A percentile compares a stretch with the other conserved stretches of the same genome.
Evolutionary conservation across 2,797 vertebrate species (phyloP).

Genomic region (Ctenochaetus hawaiiensis): DNA sequence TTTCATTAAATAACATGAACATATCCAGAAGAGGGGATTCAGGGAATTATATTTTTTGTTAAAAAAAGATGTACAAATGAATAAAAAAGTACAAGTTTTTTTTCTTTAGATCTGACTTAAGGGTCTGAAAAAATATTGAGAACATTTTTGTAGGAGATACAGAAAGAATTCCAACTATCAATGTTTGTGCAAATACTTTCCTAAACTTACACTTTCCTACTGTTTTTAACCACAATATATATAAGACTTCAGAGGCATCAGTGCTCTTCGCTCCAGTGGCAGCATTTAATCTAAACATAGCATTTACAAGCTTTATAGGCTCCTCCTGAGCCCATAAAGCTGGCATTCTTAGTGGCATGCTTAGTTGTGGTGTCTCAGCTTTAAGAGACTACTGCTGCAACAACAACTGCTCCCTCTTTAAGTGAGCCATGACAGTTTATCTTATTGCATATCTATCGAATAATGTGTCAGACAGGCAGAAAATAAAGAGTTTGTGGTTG

Average conservation of each 20-base stretch:
- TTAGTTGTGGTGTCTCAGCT: slow-evolving; percentile 25
- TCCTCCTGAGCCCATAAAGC: too few species aligned
- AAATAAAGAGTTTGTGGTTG: background rate
- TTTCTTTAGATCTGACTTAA: too few species aligned
- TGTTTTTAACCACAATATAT: background rate
- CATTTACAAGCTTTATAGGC: slow-evolving; percentile 16
- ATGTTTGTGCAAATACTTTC: too few species aligned
- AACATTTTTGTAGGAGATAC: too few species aligned
- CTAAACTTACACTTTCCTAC: too few species aligned
- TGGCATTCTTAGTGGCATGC: background rate
- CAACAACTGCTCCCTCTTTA: slow-evolving; percentile 23
- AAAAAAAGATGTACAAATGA: background rate
- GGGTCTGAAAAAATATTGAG: too few species aligned
- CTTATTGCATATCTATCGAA: background rate
- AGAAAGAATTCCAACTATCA: too few species aligned
- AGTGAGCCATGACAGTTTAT: background rate
- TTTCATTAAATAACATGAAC: slow-evolving; percentile 3
- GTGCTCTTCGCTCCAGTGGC: background rate
- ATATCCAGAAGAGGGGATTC: background rate
- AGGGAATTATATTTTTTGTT: background rate
- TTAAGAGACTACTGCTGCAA: slow-evolving; percentile 4
- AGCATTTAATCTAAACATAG: slow-evolving; percentile 33
- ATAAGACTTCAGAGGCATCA: background rate
- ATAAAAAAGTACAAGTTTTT: background rate
- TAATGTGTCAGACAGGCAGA: background rate